These are phyloP conservation scores for Psix sp. DNA, from an alignment of 1,140 invertebrate species.

Conservation along the genomic window DNA sequence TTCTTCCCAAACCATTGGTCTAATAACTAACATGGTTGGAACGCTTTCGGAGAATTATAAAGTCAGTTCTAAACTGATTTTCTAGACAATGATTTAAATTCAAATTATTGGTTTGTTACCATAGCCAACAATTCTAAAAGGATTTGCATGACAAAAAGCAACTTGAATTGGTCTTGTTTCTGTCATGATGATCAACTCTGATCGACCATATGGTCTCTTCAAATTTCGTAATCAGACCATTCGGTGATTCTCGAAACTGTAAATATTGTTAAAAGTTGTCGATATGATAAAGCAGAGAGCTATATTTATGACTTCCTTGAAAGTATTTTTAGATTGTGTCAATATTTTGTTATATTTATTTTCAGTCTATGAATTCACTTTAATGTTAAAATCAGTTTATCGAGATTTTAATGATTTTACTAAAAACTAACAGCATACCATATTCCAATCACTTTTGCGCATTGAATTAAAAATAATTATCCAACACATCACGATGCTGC, in stretches of 20 bases:
- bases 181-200: no score
- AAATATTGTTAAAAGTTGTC: conserved; percentile 12
- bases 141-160: no score
- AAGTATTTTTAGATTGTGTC: conserved; percentile 48
- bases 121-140: no score
- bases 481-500: neutral
- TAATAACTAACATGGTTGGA: no score
- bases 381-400: conserved; percentile 20
- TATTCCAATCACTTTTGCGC: conserved; percentile 1
- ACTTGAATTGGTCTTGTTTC: no score
- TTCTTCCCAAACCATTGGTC: no score
- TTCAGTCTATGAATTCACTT: conserved; percentile 34
- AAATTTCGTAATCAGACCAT: neutral
- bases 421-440: no score
- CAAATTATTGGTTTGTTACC: no score
- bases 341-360: conserved; percentile 45
- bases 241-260: conserved; percentile 4
- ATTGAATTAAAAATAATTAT: conserved; percentile 29
- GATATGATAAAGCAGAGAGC: conserved; percentile 14
- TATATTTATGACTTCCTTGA: conserved; percentile 51
- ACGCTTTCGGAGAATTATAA: no score
- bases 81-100: no score
- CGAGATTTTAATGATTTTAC: conserved; percentile 18
- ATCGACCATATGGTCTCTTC: no score
- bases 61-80: no score